Evolutionary conservation across 2,797 vertebrate genomes (phyloP).

Genomic region (Macropodus opercularis): DNA sequence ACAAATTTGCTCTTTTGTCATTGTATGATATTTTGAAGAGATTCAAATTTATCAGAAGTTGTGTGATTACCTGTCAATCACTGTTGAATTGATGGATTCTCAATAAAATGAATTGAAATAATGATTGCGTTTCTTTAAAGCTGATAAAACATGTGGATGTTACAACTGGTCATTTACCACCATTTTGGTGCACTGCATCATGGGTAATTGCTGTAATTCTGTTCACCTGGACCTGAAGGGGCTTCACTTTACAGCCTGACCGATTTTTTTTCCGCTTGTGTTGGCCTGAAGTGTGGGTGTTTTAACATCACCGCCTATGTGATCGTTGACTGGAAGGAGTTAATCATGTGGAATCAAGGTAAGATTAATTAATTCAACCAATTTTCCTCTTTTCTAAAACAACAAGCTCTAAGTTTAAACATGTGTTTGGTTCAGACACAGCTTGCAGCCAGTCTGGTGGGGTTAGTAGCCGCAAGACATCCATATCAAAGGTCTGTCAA

Average conservation of each 20-base stretch:
- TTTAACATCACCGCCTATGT: rapidly evolving
- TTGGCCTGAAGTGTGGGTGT: neutral
- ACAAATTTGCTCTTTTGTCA: constrained; percentile 55
- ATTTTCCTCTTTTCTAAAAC: neutral
- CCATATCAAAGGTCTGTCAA: constrained; percentile 3
- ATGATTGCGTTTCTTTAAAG: neutral
- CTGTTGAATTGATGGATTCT: constrained; percentile 70
- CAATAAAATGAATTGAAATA: constrained; percentile 58
- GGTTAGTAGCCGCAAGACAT: neutral
- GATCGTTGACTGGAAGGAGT: neutral
- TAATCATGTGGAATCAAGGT: constrained; percentile 39
- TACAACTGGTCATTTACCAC: neutral
- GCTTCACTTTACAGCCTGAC: neutral
- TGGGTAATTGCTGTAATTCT: constrained; percentile 49
- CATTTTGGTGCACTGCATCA: neutral
- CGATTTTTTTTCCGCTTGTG: neutral
- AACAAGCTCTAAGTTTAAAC: neutral
- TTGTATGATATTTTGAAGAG: constrained; percentile 77
- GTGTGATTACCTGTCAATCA: constrained; percentile 68
- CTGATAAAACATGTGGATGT: neutral
- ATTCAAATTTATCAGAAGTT: constrained; percentile 70
- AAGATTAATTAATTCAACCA: neutral
- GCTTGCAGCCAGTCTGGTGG: constrained; percentile 10
- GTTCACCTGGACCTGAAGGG: constrained; percentile 45
- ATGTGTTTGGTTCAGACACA: neutral